phyloP scores from a whole-genome alignment of 2,797 vertebrate species.

The Naso thynnoides region DNA sequence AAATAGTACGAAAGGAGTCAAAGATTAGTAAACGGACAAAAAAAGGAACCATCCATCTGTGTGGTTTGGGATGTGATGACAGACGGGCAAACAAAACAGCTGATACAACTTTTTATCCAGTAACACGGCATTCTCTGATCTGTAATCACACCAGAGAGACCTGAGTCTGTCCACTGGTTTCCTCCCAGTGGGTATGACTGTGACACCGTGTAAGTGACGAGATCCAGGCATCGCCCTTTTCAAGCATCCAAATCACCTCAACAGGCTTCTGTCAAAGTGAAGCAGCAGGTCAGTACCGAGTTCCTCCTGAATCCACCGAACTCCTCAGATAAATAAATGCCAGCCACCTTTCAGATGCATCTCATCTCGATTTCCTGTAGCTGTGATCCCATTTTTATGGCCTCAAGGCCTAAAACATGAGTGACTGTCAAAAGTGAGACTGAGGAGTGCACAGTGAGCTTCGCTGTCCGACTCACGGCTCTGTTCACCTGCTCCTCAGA shows the following conservation, averaged over 20 bases:
- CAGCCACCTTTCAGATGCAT: not conserved
- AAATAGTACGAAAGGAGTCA: not conserved
- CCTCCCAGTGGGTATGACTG: not conserved
- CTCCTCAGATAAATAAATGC: not conserved
- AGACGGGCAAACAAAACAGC: not conserved
- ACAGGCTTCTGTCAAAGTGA: not conserved
- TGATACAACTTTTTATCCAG: not conserved
- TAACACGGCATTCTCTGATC: conserved; percentile 1
- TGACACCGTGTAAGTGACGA: not conserved
- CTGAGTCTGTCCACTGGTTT: not conserved
- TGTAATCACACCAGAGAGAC: conserved; percentile 11
- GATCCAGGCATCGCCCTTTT: not conserved
- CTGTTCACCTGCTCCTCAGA: not conserved
- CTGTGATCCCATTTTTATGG: conserved; percentile 4
- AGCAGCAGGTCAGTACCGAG: not conserved
- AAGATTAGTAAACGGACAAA: not conserved
- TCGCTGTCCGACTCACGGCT: not conserved
- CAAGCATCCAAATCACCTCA: not conserved
- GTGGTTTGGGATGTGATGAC: not conserved
- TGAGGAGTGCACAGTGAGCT: not conserved
- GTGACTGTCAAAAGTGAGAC: not conserved
- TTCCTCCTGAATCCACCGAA: conserved; percentile 7
- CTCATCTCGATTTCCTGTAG: not conserved
- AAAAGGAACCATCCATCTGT: not conserved
- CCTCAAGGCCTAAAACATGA: not conserved